phyloP scores from a whole-genome alignment of 2,888 invertebrate species.

The Anthoptus insignis region DNA sequence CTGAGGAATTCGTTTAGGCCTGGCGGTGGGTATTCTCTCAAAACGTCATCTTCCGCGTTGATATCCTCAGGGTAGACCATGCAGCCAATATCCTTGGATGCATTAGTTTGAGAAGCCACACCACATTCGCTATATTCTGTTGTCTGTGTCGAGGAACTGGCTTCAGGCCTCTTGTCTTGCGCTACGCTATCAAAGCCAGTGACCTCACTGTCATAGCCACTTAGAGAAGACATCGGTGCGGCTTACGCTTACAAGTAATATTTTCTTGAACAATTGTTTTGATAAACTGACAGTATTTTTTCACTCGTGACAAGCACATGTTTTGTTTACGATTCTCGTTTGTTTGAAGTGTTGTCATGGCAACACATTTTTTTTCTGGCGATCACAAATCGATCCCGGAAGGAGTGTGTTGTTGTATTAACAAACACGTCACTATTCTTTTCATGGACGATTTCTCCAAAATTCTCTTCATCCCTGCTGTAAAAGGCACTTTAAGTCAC shows the following conservation, averaged over 20 bases:
- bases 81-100: conserved; percentile 61
- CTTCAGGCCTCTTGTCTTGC: conserved; percentile 54
- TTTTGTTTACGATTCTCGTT: conserved; percentile 44
- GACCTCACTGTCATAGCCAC: conserved; percentile 75
- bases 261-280: conserved; percentile 1
- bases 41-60: conserved; percentile 57
- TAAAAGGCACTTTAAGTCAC: no score
- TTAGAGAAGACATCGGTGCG: conserved; percentile 66
- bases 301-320: conserved; percentile 3
- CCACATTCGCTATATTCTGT: conserved; percentile 62
- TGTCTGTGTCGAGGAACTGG: conserved; percentile 66
- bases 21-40: conserved; percentile 65
- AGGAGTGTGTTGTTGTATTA: background rate
- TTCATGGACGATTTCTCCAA: no score
- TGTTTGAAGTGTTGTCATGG: conserved; percentile 46
- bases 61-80: conserved; percentile 61
- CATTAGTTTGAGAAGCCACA: conserved; percentile 62
- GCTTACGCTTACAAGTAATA: background rate
- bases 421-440: no score
- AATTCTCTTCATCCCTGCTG: no score
- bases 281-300: conserved; percentile 5
- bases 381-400: background rate
- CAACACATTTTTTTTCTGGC: conserved; percentile 13
- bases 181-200: conserved; percentile 71
- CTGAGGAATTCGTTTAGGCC: conserved; percentile 73